Base-by-base conservation (phyloP, 2,888 invertebrate genomes). In the Amitus sp. region DNA sequence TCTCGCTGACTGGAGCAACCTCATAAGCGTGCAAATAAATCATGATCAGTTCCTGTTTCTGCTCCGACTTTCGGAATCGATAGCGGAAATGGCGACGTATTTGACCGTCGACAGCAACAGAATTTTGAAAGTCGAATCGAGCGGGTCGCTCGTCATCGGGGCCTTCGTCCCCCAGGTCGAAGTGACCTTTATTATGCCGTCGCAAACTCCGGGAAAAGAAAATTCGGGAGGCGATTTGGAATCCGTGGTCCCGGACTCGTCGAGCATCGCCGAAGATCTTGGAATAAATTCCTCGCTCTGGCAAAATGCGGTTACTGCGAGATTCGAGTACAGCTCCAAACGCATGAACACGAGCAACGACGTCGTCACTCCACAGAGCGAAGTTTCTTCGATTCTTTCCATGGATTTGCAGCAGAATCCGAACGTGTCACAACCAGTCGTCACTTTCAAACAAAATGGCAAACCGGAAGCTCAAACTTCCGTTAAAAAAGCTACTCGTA, bases 31-130 rank as follows among this genome's bases (percentile, higher is more conserved):
- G 2, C 96, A 97, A 83, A 86, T 98, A 60, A 96, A 95, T 84
- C 96, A 96, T 82, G 95, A 93, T 83, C 96, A 97, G 84, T 91
- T 91, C 83, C 85, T 96, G 70, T 96, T 97, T 84, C 85, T 97
- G 49, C 83, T 96, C 82, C 86, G 96, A 49, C 86, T 95, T 72
- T 85, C 92, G 18, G 96, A 97, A 82, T 88, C 91, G 46, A 82
- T 94, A 27, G 87, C 91, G 0, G 94, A 94, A 82, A 85, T 94
- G 83, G 86, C 90, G 3, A 91, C 92, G 9, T 94, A 92, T 84
- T 82, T 95, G 33, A 87, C 90, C 1, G 85, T 93, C 59, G 94
- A 95, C 77, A 90, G 92, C 0, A 89, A 89, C 65, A 84, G 90
- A 60, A 91, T 93, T 72, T 79, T 88, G 67, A 86, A 87, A 77